Conservation (phyloP, 2,113 vertebrate genomes). For the Pelmatolapia mariae region DNA sequence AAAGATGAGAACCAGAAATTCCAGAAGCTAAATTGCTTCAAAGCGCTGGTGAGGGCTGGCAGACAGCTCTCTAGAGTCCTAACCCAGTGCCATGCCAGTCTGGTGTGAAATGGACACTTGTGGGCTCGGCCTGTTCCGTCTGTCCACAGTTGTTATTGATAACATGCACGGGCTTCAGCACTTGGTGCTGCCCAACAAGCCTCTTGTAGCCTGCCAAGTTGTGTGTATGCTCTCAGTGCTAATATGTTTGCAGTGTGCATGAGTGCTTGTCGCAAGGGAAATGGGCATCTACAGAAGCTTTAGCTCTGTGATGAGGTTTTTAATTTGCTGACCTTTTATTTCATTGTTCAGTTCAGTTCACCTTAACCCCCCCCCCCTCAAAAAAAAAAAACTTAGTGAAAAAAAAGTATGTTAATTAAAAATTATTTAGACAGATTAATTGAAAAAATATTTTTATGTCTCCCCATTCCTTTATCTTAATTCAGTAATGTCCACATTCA, state of each 20-base stretch:
- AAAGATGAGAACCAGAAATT: slow-evolving; percentile 53
- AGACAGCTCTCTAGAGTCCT: slow-evolving; percentile 33
- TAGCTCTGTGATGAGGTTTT: neutral
- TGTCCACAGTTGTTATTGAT: slow-evolving; percentile 68
- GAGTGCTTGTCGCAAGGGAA: neutral
- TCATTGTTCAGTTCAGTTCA: neutral
- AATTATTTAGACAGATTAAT: neutral
- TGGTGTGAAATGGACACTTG: slow-evolving; percentile 62
- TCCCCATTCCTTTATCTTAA: neutral
- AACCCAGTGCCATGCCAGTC: slow-evolving; percentile 45
- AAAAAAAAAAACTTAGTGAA: neutral
- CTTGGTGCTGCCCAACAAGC: slow-evolving; percentile 42
- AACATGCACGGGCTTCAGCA: slow-evolving; percentile 42
- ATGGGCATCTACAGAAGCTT: neutral
- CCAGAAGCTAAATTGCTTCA: slow-evolving; percentile 30
- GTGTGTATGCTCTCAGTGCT: slow-evolving; percentile 26
- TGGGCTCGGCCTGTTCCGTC: slow-evolving; percentile 43
- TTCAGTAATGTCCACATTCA: neutral
- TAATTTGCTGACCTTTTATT: neutral
- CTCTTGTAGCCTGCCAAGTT: slow-evolving; percentile 45
- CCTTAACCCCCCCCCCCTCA: neutral
- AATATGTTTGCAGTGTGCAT: slow-evolving; percentile 5
- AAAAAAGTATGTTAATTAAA: neutral
- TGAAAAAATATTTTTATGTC: neutral
- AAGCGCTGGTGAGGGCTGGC: slow-evolving; percentile 19